Evolutionary conservation across 2,797 vertebrate genomes (phyloP).

Genomic region (Podarcis lilfordi): DNA sequence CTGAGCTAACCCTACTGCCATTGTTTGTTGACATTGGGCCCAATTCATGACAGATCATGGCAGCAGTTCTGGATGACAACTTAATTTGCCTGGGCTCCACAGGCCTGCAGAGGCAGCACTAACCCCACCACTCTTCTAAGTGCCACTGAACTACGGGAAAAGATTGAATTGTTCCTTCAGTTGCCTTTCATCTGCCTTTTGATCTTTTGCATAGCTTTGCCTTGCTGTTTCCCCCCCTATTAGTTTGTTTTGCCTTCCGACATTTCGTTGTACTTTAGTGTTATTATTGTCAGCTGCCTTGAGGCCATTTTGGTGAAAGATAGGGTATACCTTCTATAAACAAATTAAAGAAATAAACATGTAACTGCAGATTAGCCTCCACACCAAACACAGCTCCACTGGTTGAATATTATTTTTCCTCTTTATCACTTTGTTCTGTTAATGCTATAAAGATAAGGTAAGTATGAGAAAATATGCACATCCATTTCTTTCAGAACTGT

Average conservation of each 20-base stretch:
- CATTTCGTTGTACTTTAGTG: background rate
- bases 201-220: background rate
- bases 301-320: background rate
- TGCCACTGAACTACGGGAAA: no score
- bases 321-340: background rate
- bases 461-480: background rate
- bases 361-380: background rate
- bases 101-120: no score
- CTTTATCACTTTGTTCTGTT: constrained; percentile 1
- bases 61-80: no score
- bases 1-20: no score
- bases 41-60: no score
- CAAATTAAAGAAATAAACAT: background rate
- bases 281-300: background rate
- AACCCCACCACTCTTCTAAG: no score
- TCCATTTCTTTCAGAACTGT: background rate
- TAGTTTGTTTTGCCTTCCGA: no score
- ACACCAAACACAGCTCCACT: background rate
- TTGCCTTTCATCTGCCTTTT: background rate
- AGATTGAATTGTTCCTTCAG: no score
- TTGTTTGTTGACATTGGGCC: no score
- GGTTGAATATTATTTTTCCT: background rate
- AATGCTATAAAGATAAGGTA: background rate
- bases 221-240: background rate
- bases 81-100: no score